A percentile compares a stretch with the other conserved stretches of the same genome.
Evolutionary conservation across 2,888 invertebrate species (phyloP).

Genomic region (Amphiduros pacificus): DNA sequence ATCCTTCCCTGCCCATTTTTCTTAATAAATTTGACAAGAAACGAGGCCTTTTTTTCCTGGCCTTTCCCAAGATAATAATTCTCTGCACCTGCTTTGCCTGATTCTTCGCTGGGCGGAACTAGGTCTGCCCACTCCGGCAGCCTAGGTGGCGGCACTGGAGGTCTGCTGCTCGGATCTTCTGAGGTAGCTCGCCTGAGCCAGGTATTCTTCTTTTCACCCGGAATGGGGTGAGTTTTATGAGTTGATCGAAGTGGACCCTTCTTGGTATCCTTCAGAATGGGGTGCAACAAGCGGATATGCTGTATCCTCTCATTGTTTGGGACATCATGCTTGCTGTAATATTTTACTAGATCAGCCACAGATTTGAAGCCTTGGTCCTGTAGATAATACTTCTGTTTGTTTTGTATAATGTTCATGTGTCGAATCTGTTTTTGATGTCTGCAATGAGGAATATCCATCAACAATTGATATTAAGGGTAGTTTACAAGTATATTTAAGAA

Average conservation of each 20-base stretch:
- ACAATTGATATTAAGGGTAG: not conserved
- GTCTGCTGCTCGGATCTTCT: no score
- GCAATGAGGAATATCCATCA: not conserved
- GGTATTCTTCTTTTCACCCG: not conserved
- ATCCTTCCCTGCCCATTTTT: no score
- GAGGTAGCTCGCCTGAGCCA: not conserved
- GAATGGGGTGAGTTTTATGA: not conserved
- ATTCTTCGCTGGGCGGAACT: no score
- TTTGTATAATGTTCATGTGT: constrained; percentile 8
- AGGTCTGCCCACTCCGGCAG: no score
- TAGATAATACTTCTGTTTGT: not conserved
- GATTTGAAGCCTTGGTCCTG: not conserved
- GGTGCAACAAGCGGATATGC: not conserved
- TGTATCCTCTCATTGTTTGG: constrained; percentile 5
- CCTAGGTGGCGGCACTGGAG: not conserved
- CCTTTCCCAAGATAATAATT: no score
- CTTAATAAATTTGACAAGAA: no score
- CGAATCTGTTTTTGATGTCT: not conserved
- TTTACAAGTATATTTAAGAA: not conserved
- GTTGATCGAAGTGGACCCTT: not conserved
- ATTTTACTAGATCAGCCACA: not conserved
- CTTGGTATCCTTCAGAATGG: not conserved
- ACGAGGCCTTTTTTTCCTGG: no score
- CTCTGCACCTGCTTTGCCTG: no score
- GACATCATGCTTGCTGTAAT: constrained; percentile 4